Base-by-base conservation (phyloP, 1,140 invertebrate species). In the Drosophila seguyi region DNA sequence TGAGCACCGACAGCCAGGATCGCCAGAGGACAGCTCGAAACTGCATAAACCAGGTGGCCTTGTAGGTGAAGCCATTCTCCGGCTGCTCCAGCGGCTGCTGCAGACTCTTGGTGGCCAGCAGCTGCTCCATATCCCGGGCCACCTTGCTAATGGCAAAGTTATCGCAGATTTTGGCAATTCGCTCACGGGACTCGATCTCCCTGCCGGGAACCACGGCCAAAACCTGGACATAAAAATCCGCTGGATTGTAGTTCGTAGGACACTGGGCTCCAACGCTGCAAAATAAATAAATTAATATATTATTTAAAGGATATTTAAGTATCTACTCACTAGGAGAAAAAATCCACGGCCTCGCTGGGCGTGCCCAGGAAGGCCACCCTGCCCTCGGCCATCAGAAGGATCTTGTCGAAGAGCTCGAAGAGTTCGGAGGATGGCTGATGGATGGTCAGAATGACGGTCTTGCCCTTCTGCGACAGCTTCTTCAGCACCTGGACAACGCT, bases 341-440 rank as follows among this genome's bases (percentile, higher is more conserved):
- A 98, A 0, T 95, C 93, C 6, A 95, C 95, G 1, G 97, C 97
- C 79, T 97, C 95, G 39, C 95, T 94, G 2, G 96, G 94, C 5
- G 96, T 95, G 18, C 99, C 98, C 61, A 99, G 94, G 92, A 97
- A 99, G 0, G 97, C 98, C 1, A 98, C 96, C 72, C 97, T 94
- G 1, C 98, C 99, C 92, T 99, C 98, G 0, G 98, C 97, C 95
- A 99, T 96, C 14, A 99, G 94, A 1, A 98, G 93, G 38, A 99
- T 94, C 85, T 96, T 97, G 91, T 99, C 97, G 92, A 99, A 99
- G 93, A 99, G 95, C 16, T 96, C 95, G 90, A 97, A 99, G 0
- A 99, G 93, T 92, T 99, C 98, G 0, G 98, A 98, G 0, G 97
- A 98, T 0, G 99, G 99, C 92, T 99, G 98, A 93, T 99, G 98